phyloP scores from a whole-genome alignment of 1,140 invertebrate genomes.

The Sitophilus oryzae region DNA sequence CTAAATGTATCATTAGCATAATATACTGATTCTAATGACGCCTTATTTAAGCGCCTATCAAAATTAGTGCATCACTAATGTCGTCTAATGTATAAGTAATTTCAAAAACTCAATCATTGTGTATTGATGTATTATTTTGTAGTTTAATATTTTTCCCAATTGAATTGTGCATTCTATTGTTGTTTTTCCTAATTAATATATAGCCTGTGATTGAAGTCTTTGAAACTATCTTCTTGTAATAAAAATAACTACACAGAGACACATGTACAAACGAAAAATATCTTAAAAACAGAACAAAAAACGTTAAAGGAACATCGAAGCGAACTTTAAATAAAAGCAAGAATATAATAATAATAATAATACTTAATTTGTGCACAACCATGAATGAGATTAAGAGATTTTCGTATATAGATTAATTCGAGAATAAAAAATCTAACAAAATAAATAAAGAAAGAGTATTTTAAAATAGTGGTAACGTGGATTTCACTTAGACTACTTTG shows the following conservation, averaged over 20 bases:
- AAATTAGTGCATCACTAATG: no score
- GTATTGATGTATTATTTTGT: conserved; percentile 18
- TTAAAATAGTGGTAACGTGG: conserved; percentile 37
- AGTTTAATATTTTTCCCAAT: no score
- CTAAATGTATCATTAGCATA: conserved; percentile 7
- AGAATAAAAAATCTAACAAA: conserved; percentile 4
- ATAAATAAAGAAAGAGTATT: conserved; percentile 21
- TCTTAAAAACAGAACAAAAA: conserved; percentile 14
- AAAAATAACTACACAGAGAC: conserved; percentile 1
- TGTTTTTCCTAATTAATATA: no score
- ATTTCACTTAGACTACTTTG: conserved; percentile 28
- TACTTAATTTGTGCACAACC: conserved; percentile 25
- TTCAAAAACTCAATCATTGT: not conserved
- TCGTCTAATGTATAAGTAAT: no score
- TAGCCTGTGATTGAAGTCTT: no score
- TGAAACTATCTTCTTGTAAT: conserved; percentile 1
- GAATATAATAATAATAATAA: conserved; percentile 5
- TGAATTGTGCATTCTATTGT: no score
- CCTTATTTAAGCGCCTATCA: no score
- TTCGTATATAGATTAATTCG: not conserved
- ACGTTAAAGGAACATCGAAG: conserved; percentile 30
- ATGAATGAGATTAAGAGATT: conserved; percentile 20
- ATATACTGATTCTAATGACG: no score
- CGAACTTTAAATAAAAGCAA: conserved; percentile 33
- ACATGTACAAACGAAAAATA: not conserved